Conservation (phyloP, 2,888 invertebrate genomes). For the Eremobia ochroleuca region DNA sequence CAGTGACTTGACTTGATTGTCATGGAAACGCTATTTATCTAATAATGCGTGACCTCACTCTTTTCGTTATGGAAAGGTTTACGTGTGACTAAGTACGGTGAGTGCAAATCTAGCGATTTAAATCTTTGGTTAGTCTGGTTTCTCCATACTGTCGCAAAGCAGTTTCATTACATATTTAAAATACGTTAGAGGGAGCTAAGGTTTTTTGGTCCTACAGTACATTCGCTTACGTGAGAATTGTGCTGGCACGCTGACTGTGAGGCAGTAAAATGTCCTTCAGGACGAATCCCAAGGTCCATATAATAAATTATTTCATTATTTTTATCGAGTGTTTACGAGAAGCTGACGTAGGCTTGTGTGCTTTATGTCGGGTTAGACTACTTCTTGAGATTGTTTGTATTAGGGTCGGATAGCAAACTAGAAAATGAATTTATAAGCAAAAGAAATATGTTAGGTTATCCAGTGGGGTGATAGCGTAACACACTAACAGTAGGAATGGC, state of each 20-base stretch:
- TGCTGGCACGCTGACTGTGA: slow-evolving; percentile 55
- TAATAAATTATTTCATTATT: slow-evolving; percentile 68
- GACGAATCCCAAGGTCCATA: slow-evolving; percentile 57
- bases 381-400: slow-evolving; percentile 28
- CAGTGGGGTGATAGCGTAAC: background rate
- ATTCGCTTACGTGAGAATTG: slow-evolving; percentile 63
- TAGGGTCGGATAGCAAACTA: background rate
- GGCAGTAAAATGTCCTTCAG: slow-evolving; percentile 65
- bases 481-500: background rate
- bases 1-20: background rate
- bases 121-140: slow-evolving; percentile 28
- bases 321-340: slow-evolving; percentile 67
- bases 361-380: slow-evolving; percentile 12
- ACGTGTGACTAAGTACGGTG: background rate
- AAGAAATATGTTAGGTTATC: background rate
- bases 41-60: background rate
- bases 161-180: slow-evolving; percentile 69
- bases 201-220: slow-evolving; percentile 55
- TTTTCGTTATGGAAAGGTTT: background rate
- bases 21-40: background rate
- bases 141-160: slow-evolving; percentile 52
- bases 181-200: slow-evolving; percentile 60
- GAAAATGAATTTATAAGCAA: background rate
- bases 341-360: slow-evolving; percentile 25
- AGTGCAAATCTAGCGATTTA: background rate